A percentile compares a stretch with the other conserved stretches of the same genome.
Evolutionary conservation across 2,888 invertebrate species (phyloP).

Genomic region (Caenorhabditis virilis): DNA sequence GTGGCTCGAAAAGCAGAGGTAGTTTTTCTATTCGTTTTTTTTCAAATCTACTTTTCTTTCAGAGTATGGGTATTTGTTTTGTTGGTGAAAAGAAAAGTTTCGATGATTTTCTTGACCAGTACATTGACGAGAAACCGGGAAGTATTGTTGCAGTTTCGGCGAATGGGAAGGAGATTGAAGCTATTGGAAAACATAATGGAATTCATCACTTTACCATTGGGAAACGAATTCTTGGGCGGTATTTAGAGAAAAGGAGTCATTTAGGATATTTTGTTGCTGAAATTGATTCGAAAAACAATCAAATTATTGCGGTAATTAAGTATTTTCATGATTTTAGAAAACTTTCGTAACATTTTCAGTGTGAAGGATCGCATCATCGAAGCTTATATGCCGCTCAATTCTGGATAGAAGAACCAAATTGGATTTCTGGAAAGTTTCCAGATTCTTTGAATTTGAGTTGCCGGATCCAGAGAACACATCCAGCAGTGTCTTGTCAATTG

Average conservation of each 20-base stretch:
- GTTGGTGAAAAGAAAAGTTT: conserved; percentile 85
- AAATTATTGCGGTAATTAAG: conserved; percentile 79
- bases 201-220: conserved; percentile 92
- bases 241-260: conserved; percentile 75
- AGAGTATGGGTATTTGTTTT: conserved; percentile 84
- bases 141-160: conserved; percentile 83
- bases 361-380: conserved; percentile 54
- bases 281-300: conserved; percentile 77
- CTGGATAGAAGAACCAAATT: conserved; percentile 42
- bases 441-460: conserved; percentile 15
- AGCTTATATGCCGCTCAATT: conserved; percentile 52
- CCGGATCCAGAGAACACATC: conserved; percentile 58
- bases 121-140: conserved; percentile 81
- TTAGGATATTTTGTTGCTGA: conserved; percentile 79
- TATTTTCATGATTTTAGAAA: conserved; percentile 2
- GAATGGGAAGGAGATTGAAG: conserved; percentile 78
- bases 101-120: conserved; percentile 85
- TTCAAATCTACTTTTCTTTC: conserved; percentile 31
- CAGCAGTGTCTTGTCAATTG: conserved; percentile 42
- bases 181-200: conserved; percentile 80
- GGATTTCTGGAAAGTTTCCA: conserved; percentile 35
- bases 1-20: conserved; percentile 60
- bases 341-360: conserved; percentile 43
- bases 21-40: conserved; percentile 7
- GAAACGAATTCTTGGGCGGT: conserved; percentile 77